These are phyloP conservation scores for Agrotis exclamationis DNA, from an alignment of 2,888 invertebrate genomes.

Conservation along the genomic window DNA sequence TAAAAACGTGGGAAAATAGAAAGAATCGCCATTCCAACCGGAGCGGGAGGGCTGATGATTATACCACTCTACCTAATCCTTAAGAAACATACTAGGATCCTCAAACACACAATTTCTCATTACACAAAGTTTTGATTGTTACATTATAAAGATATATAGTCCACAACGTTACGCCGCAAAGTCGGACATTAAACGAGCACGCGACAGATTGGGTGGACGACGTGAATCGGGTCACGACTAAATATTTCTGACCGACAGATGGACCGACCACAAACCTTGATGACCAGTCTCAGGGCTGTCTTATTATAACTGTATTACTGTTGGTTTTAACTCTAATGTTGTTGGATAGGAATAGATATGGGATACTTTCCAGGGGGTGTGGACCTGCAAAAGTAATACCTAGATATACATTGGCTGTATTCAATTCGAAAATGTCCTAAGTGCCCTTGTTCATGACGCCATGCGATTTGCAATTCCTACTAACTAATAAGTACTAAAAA, in stretches of 20 bases:
- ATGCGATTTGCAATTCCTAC: no score
- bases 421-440: no score
- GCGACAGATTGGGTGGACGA: conserved; percentile 27
- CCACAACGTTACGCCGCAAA: conserved; percentile 6
- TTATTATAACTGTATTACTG: conserved; percentile 31
- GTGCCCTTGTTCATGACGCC: no score
- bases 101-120: no score
- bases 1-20: no score
- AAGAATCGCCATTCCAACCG: no score
- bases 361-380: conserved; percentile 7
- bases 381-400: no score
- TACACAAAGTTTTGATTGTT: background rate
- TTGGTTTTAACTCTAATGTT: conserved; percentile 14
- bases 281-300: conserved; percentile 39
- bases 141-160: conserved; percentile 21
- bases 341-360: background rate
- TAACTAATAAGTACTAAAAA: no score
- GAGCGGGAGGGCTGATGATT: no score
- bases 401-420: no score
- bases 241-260: conserved; percentile 52
- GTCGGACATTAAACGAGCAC: conserved; percentile 31
- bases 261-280: conserved; percentile 43
- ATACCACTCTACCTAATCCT: no score
- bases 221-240: conserved; percentile 43
- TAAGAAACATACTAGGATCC: no score